A percentile compares a stretch with the other conserved stretches of the same genome.
Conservation (phyloP, 2,797 vertebrate species). For the Threskiornis aethiopicus region DNA sequence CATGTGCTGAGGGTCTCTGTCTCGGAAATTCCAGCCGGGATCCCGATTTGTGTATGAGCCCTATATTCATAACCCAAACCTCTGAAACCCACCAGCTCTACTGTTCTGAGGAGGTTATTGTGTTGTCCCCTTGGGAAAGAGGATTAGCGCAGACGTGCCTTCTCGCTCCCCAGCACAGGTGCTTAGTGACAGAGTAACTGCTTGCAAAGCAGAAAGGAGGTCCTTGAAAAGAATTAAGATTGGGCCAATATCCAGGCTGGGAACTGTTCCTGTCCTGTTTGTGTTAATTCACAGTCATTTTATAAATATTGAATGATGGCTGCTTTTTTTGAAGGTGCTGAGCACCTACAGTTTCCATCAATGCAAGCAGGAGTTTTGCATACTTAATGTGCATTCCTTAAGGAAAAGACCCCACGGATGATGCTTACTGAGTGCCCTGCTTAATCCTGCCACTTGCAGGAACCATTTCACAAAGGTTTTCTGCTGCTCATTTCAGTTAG, state of each 20-base stretch:
- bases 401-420: neutral
- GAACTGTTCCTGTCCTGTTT: constrained; percentile 11
- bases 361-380: neutral
- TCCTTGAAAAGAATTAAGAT: constrained; percentile 23
- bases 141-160: constrained; percentile 16
- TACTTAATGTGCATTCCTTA: neutral
- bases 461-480: neutral
- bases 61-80: neutral
- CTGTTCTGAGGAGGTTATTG: neutral
- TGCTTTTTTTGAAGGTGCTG: neutral
- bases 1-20: neutral
- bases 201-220: neutral
- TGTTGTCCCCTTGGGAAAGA: constrained; percentile 14
- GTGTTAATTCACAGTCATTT: neutral
- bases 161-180: neutral
- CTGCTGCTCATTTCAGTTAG: neutral
- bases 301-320: neutral
- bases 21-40: neutral
- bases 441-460: neutral
- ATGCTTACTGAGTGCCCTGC: neutral
- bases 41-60: neutral
- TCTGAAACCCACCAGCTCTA: neutral
- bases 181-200: constrained; percentile 34
- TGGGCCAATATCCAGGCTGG: constrained; percentile 19
- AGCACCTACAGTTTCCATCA: neutral